phyloP scores from a whole-genome alignment of 1,140 invertebrate genomes.

The Chlorops oryzae region DNA sequence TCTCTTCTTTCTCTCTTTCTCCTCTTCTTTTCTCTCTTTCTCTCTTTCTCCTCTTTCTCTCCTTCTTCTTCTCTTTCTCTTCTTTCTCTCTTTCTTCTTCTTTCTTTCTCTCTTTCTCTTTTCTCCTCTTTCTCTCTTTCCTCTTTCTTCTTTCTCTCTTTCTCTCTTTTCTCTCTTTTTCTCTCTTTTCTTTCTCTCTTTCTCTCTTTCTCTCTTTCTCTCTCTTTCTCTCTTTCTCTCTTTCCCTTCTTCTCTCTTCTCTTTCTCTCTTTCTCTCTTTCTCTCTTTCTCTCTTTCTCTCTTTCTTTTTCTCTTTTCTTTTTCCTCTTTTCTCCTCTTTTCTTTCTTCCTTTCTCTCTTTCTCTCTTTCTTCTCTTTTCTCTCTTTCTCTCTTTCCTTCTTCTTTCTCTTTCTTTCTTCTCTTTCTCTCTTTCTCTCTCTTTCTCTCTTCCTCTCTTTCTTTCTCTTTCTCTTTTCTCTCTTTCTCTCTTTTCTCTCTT shows the following conservation, averaged over 20 bases:
- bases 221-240: not conserved
- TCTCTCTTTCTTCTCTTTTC: not conserved
- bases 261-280: slow-evolving; percentile 19
- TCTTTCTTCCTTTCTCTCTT: not conserved
- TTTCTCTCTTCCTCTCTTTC: not conserved
- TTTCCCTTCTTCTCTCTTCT: slow-evolving; percentile 31
- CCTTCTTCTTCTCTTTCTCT: not conserved
- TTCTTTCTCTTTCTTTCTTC: too few species aligned
- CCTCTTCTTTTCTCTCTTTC: not conserved
- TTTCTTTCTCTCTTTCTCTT: not conserved
- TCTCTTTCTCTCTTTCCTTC: too few species aligned
- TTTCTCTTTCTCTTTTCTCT: not conserved
- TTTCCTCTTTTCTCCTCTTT: not conserved
- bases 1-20: not conserved
- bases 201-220: slow-evolving; percentile 10
- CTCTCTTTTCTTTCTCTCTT: not conserved
- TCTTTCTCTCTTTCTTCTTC: not conserved
- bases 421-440: too few species aligned
- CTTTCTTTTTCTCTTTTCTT: slow-evolving; percentile 10
- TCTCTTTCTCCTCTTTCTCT: too few species aligned
- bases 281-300: slow-evolving; percentile 11
- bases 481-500: not conserved
- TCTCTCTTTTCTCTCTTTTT: not conserved
- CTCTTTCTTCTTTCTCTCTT: not conserved
- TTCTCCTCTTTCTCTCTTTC: not conserved